Percentiles rank a stretch among this genome's conserved stretches.
These are phyloP conservation scores for Procambarus virginalis DNA, from an alignment of 1,140 invertebrate species.

Conservation along the genomic window DNA sequence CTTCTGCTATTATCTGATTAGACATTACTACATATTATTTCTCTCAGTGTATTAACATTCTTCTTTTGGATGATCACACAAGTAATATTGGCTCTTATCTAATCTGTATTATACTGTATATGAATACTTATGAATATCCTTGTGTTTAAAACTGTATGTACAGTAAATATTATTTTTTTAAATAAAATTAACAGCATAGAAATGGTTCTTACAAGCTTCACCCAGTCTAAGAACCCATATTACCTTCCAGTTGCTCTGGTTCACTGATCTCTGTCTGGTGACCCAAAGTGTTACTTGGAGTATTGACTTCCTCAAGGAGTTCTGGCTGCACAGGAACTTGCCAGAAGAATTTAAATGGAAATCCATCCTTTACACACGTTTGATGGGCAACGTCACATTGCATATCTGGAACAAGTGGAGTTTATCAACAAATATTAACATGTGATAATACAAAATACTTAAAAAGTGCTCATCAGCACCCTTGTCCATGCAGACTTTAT, in stretches of 20 bases:
- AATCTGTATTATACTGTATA: too few species aligned
- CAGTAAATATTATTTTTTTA: too few species aligned
- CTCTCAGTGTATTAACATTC: too few species aligned
- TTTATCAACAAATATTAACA: not conserved
- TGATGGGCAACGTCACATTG: constrained; percentile 36
- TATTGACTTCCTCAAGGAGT: not conserved
- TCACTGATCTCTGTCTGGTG: not conserved
- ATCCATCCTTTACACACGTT: constrained; percentile 32
- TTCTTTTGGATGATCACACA: too few species aligned
- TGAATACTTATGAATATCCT: too few species aligned
- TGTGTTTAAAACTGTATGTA: too few species aligned
- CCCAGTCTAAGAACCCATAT: not conserved
- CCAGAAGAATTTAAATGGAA: constrained; percentile 12
- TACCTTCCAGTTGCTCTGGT: not conserved
- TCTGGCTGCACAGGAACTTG: constrained; percentile 8
- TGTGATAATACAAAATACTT: not conserved
- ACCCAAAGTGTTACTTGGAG: not conserved
- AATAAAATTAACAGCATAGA: too few species aligned
- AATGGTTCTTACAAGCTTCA: too few species aligned
- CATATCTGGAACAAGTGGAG: not conserved
- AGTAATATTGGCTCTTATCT: too few species aligned
- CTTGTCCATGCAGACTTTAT: not conserved
- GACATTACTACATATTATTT: too few species aligned
- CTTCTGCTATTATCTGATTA: too few species aligned
- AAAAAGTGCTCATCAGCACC: not conserved